Percentiles rank a stretch among this genome's conserved stretches.
phyloP scores from a whole-genome alignment of 2,888 invertebrate species.

The Lacanobia oleracea region DNA sequence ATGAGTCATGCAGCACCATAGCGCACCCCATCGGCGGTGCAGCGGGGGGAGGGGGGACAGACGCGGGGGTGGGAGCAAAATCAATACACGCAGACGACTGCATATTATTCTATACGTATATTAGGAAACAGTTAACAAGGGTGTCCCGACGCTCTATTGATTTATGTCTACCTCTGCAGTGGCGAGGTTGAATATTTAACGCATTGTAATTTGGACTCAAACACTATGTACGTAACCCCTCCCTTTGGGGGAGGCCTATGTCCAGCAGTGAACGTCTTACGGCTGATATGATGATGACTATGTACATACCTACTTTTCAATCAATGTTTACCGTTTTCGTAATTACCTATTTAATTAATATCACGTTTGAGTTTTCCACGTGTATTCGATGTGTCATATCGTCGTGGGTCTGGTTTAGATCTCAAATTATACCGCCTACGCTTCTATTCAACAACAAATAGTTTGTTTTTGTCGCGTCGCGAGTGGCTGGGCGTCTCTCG shows the following conservation, averaged over 20 bases:
- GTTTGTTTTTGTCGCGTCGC: constrained; percentile 43
- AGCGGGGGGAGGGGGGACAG: constrained; percentile 17
- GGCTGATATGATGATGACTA: too few species aligned
- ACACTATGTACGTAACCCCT: too few species aligned
- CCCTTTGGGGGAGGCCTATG: too few species aligned
- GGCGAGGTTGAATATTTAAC: constrained; percentile 15
- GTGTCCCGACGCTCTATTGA: constrained; percentile 60
- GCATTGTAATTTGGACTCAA: constrained; percentile 8
- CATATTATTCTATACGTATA: constrained; percentile 60
- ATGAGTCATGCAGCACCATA: constrained; percentile 64
- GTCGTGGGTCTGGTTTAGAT: constrained; percentile 46
- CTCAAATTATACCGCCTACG: constrained; percentile 49
- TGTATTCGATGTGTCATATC: constrained; percentile 58
- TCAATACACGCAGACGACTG: constrained; percentile 72
- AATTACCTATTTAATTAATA: constrained; percentile 26
- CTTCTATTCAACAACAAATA: constrained; percentile 44
- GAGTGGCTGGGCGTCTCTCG: constrained; percentile 17
- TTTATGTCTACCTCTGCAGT: constrained; percentile 45
- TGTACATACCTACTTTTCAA: neutral
- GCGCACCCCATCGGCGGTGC: constrained; percentile 57
- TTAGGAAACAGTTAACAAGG: constrained; percentile 59
- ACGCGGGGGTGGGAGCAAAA: constrained; percentile 57
- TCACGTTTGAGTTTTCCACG: constrained; percentile 46
- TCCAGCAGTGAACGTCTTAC: too few species aligned
- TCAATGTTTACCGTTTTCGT: constrained; percentile 44